Evolutionary conservation across 2,113 vertebrate species (phyloP).

Genomic region (Austrofundulus limnaeus): DNA sequence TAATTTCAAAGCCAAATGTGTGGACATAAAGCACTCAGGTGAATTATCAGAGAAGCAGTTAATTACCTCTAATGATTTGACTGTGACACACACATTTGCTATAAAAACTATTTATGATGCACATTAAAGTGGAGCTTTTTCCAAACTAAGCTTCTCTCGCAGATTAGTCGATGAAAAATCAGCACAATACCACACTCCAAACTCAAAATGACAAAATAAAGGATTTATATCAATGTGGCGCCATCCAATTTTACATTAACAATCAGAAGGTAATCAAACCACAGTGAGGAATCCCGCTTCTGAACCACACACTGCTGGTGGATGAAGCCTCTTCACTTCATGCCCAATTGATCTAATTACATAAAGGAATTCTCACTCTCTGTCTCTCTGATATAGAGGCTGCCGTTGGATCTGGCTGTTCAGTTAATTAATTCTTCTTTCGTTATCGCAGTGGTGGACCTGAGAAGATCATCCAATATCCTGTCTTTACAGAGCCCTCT

Average conservation of each 20-base stretch:
- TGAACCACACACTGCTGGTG: constrained; percentile 62
- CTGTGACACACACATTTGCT: constrained; percentile 75
- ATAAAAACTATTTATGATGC: constrained; percentile 81
- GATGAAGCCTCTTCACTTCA: constrained; percentile 77
- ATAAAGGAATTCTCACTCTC: constrained; percentile 68
- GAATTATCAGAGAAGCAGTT: constrained; percentile 77
- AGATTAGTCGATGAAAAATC: constrained; percentile 56
- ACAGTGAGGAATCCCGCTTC: constrained; percentile 72
- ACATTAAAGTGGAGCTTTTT: constrained; percentile 70
- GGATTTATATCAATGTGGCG: constrained; percentile 59
- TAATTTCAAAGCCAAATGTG: constrained; percentile 70
- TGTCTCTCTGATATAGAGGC: constrained; percentile 66
- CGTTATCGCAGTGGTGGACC: constrained; percentile 75
- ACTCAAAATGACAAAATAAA: constrained; percentile 75
- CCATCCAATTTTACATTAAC: constrained; percentile 66
- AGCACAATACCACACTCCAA: constrained; percentile 59
- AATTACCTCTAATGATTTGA: constrained; percentile 81
- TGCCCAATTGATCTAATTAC: constrained; percentile 85
- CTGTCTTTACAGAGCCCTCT: constrained; percentile 52
- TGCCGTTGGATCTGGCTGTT: constrained; percentile 65
- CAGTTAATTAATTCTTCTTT: constrained; percentile 79
- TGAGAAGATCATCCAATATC: constrained; percentile 57
- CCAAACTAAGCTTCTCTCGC: constrained; percentile 55
- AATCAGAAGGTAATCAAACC: constrained; percentile 78
- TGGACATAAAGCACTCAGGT: constrained; percentile 77